phyloP scores from a whole-genome alignment of 2,113 vertebrate genomes.

The Actenoides lindsayi region DNA sequence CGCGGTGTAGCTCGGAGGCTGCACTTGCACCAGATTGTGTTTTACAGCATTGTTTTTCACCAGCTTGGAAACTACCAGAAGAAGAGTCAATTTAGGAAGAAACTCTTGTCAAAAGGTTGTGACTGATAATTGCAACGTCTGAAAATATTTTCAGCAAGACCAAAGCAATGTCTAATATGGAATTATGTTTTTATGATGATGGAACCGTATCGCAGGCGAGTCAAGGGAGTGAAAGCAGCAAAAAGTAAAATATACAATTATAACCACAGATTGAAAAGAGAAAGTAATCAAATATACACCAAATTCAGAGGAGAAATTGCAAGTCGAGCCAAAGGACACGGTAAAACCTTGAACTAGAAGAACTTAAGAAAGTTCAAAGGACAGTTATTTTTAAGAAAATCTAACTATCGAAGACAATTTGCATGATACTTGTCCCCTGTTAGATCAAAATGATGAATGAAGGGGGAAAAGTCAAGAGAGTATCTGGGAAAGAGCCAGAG shows the following conservation, averaged over 20 bases:
- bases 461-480: background rate
- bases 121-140: background rate
- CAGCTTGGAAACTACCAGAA: background rate
- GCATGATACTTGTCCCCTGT: no score
- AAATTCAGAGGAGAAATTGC: background rate
- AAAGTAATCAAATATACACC: background rate
- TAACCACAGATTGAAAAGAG: background rate
- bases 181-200: background rate
- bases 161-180: background rate
- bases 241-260: background rate
- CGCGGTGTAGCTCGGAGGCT: background rate
- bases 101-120: background rate
- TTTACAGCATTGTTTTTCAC: background rate
- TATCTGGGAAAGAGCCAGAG: background rate
- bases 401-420: background rate
- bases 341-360: background rate
- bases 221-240: background rate
- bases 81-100: background rate
- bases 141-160: background rate
- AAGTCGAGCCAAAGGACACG: background rate
- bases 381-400: background rate
- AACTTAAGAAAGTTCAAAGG: background rate
- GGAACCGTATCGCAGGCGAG: background rate
- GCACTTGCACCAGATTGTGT: accelerated
- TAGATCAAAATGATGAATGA: background rate